phyloP scores from a whole-genome alignment of 2,113 vertebrate species.

The Lucifuga dentata region DNA sequence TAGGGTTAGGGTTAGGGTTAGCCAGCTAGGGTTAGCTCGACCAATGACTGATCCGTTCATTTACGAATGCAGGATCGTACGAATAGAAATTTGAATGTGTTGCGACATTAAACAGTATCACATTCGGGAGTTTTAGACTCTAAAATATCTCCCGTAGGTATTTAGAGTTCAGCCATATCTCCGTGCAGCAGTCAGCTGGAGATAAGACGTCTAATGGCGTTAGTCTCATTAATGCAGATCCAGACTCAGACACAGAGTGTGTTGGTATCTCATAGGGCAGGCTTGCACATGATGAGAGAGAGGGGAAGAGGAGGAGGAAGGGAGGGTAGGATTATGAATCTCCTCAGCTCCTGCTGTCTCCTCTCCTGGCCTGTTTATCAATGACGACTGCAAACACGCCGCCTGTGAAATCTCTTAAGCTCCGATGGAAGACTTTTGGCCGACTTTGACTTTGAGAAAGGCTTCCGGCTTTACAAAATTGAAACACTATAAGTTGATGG shows the following conservation, averaged over 20 bases:
- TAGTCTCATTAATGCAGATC: conserved; percentile 41
- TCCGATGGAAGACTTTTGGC: conserved; percentile 56
- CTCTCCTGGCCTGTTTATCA: conserved; percentile 67
- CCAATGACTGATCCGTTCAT: conserved; percentile 30
- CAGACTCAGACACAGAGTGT: conserved; percentile 37
- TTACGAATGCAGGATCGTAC: conserved; percentile 8
- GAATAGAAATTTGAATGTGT: conserved; percentile 4
- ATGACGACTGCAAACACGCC: conserved; percentile 58
- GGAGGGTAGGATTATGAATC: conserved; percentile 61
- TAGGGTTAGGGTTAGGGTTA: no score
- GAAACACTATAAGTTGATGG: conserved; percentile 29
- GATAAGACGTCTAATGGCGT: conserved; percentile 26
- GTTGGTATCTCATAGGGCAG: conserved; percentile 58
- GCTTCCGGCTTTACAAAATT: conserved; percentile 17
- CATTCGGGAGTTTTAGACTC: background rate
- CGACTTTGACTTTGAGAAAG: conserved; percentile 29
- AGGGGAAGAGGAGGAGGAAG: conserved; percentile 44
- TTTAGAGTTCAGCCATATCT: background rate
- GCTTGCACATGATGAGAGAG: conserved; percentile 29
- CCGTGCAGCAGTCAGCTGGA: conserved; percentile 13
- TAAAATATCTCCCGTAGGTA: no score
- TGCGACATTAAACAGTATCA: background rate
- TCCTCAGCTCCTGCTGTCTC: conserved; percentile 68
- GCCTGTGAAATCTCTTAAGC: conserved; percentile 57
- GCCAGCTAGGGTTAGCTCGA: no score